phyloP scores from a whole-genome alignment of 2,888 invertebrate genomes.

The Orthosia gothica region DNA sequence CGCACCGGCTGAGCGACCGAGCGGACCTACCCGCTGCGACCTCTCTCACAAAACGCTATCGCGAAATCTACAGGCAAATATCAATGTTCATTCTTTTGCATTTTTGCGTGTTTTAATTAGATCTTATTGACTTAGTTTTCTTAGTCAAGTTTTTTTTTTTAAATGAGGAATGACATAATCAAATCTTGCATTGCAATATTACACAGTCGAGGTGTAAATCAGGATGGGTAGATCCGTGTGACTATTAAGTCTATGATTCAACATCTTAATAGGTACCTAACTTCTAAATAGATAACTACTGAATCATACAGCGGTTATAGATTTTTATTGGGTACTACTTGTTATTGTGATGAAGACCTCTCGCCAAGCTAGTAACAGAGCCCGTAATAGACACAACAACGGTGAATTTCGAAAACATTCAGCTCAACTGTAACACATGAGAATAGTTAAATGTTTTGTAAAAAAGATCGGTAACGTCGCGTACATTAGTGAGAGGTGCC shows the following conservation, averaged over 20 bases:
- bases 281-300: slow-evolving; percentile 31
- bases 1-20: slow-evolving; percentile 3
- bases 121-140: slow-evolving; percentile 17
- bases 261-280: slow-evolving; percentile 30
- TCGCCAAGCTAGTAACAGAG: slow-evolving; percentile 39
- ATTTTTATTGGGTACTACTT: slow-evolving; percentile 31
- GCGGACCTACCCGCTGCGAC: slow-evolving; percentile 39
- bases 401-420: slow-evolving; percentile 64
- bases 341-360: slow-evolving; percentile 28
- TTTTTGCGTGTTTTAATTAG: slow-evolving; percentile 33
- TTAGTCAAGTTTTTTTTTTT: not conserved
- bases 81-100: slow-evolving; percentile 41
- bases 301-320: slow-evolving; percentile 44
- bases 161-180: not conserved
- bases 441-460: slow-evolving; percentile 68
- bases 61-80: slow-evolving; percentile 48
- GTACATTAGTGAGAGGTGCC: slow-evolving; percentile 82
- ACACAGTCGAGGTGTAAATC: slow-evolving; percentile 21
- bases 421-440: slow-evolving; percentile 68
- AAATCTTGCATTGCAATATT: slow-evolving; percentile 19
- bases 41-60: slow-evolving; percentile 42
- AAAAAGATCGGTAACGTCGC: slow-evolving; percentile 63
- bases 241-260: slow-evolving; percentile 40
- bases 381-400: slow-evolving; percentile 57
- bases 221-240: slow-evolving; percentile 41